Evolutionary conservation across 37 sponge, comb jelly and placozoan species (phyloP).

Genomic region (Lycopodina hypogea): DNA sequence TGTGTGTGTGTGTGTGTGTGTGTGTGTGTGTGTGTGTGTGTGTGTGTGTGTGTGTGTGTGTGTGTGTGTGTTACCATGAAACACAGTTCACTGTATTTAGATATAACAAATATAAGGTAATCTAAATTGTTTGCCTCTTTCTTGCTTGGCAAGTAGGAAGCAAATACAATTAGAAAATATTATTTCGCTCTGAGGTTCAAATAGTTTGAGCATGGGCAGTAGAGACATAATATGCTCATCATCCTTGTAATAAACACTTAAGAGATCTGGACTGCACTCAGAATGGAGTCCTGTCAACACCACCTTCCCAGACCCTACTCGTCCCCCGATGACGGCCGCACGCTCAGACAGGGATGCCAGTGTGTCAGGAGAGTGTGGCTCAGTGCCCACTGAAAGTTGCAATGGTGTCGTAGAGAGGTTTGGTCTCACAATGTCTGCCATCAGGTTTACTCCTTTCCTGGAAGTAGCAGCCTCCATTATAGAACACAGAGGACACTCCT

Average conservation of each 20-base stretch:
- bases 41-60: slow-evolving; percentile 1
- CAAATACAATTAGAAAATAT: slow-evolving; percentile 9
- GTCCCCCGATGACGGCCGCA: slow-evolving; percentile 50
- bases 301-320: slow-evolving; percentile 50
- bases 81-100: background rate
- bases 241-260: slow-evolving; percentile 1
- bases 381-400: background rate
- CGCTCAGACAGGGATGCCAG: background rate
- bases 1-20: no score
- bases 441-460: background rate
- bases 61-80: background rate
- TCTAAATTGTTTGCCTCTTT: background rate
- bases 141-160: background rate
- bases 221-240: slow-evolving; percentile 12
- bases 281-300: slow-evolving; percentile 74
- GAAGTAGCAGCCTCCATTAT: slow-evolving; percentile 78
- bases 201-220: slow-evolving; percentile 2
- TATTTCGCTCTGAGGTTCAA: slow-evolving; percentile 8
- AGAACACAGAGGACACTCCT: slow-evolving; percentile 22
- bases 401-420: background rate
- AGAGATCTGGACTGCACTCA: slow-evolving; percentile 42
- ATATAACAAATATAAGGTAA: background rate
- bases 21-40: no score
- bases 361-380: background rate
- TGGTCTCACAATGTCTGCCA: no score